Base-by-base conservation (phyloP, 2,797 vertebrate genomes). In the Oryzias dopingdopingensis region DNA sequence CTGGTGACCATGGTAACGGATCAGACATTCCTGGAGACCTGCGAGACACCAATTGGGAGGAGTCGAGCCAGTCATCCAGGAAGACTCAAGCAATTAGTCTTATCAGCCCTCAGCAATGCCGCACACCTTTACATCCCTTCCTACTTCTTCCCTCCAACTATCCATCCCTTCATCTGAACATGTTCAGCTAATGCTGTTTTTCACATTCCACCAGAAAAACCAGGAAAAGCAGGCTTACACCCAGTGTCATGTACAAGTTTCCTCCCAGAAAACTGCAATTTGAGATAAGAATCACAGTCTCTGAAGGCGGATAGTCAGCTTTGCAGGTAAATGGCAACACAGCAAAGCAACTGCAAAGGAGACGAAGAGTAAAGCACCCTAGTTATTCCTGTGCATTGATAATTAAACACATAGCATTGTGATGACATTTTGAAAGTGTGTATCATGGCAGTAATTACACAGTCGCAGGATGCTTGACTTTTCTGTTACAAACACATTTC, bases 1-100 rank as follows among this genome's bases (percentile, higher is more conserved):
- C 57, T 75, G 17, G 83, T 87, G 62, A 57, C 79, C 83, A 87
- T 84, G 77, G 80, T 50, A 84, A 88, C 70, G 5, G 67, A 55
- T 66, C 55, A 71, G 73, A 66, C 59, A 70, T 56, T 51, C 53
- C 56, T 59, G 56, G 69, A 65, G 69, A 49, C 57, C 52, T 43
- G 23, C 5, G 8, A 74, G 56, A 73, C 47, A 6, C 60, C 18
- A 57, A 10, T 37, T 20, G 47, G 23, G 13, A 49, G 41, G 40
- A 32, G 17, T 10, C 3, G 68, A 73, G 74, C 48, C 67, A 51
- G 62, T 56, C 62, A 55, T 69, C 70, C 68, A 64, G 24, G 48
- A 67, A 64, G 52, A 52, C 69, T 80, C 56, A 50, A 66, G 67
- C 59, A 69, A 77, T 84, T 79, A 69, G 58, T 65, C 55, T 82